Conservation (phyloP, 2,113 vertebrate species). For the Hemibates koningsi region DNA sequence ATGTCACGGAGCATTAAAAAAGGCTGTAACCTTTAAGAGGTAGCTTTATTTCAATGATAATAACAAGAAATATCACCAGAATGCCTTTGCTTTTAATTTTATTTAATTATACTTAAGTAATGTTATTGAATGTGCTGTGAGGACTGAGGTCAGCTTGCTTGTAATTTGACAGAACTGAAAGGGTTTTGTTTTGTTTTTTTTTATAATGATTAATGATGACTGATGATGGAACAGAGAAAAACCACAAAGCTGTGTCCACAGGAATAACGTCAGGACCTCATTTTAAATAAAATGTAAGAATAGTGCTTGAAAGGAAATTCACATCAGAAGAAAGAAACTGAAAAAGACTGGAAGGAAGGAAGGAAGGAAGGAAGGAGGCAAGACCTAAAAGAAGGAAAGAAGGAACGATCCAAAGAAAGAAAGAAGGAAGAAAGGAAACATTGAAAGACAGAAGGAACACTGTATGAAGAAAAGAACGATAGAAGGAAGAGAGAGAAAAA, state of each 20-base stretch:
- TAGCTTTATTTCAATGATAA: background rate
- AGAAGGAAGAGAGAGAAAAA: background rate
- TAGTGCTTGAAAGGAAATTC: background rate
- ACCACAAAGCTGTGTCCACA: background rate
- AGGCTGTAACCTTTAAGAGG: background rate
- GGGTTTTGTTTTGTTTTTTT: fast-evolving
- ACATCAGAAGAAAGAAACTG: background rate
- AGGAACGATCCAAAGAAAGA: background rate
- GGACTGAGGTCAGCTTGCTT: background rate
- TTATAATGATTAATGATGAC: background rate
- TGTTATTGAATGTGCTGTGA: background rate
- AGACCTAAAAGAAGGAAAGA: background rate
- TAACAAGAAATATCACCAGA: background rate
- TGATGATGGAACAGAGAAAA: background rate
- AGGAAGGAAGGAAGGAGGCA: background rate
- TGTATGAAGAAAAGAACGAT: background rate
- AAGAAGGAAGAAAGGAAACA: background rate
- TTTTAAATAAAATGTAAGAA: background rate
- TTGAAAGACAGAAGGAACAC: background rate
- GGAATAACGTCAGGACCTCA: background rate
- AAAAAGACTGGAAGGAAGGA: background rate
- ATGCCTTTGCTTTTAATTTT: background rate
- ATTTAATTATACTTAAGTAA: background rate
- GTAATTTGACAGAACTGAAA: background rate
- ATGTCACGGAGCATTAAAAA: background rate